phyloP scores from a whole-genome alignment of 1,140 invertebrate genomes.

The Orchesella cincta region DNA sequence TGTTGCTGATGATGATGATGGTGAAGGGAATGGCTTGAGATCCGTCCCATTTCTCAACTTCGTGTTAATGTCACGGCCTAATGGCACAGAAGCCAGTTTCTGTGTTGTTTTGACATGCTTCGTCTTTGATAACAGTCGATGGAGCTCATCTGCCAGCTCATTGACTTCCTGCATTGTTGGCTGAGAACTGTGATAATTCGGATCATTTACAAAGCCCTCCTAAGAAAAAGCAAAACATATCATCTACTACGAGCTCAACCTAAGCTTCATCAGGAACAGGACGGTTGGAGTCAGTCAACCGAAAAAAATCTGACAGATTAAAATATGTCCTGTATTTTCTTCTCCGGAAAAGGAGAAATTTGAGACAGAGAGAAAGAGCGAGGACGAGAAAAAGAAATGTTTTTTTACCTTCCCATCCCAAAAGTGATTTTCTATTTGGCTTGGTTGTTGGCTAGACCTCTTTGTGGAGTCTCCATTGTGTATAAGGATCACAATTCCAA shows the following conservation, averaged over 20 bases:
- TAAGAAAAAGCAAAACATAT: background rate
- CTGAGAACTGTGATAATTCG: slow-evolving; percentile 24
- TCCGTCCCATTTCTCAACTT: background rate
- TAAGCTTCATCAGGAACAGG: too few relatives aligned
- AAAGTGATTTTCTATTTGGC: too few relatives aligned
- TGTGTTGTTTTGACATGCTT: background rate
- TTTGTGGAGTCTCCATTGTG: slow-evolving; percentile 27
- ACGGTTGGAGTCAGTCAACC: too few relatives aligned
- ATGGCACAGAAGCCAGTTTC: background rate
- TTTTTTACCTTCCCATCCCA: too few relatives aligned
- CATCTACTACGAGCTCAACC: too few relatives aligned
- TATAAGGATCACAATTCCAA: slow-evolving; percentile 46
- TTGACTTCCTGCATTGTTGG: slow-evolving; percentile 32
- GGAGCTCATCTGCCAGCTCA: slow-evolving; percentile 32
- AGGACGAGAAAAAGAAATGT: too few relatives aligned
- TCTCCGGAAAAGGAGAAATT: too few relatives aligned
- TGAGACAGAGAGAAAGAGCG: too few relatives aligned
- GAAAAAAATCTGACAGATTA: too few relatives aligned
- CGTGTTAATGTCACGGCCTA: background rate
- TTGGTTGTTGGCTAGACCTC: too few relatives aligned
- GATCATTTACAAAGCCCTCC: slow-evolving; percentile 5
- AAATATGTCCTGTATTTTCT: too few relatives aligned
- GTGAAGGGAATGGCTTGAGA: background rate
- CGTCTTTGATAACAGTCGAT: slow-evolving; percentile 26
- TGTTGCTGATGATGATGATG: background rate